A percentile compares a stretch with the other conserved stretches of the same genome.
Conservation (phyloP, 2,797 vertebrate genomes). For the Heliangelus exortis region DNA sequence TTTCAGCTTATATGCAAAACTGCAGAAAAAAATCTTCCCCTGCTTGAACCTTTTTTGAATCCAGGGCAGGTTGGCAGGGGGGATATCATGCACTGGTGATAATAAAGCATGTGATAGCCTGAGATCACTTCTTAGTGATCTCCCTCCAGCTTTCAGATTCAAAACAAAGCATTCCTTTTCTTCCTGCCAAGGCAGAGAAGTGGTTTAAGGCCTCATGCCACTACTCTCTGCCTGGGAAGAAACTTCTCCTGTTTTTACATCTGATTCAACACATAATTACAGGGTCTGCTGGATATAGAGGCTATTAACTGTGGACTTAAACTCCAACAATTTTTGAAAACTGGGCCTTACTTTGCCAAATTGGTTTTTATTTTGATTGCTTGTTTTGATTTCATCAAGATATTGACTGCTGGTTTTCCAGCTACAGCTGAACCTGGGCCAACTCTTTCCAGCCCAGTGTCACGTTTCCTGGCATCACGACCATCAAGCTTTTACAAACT, state of each 20-base stretch:
- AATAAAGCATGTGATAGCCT: neutral
- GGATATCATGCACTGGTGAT: neutral
- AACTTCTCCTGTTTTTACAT: neutral
- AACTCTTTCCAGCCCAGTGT: neutral
- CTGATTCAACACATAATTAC: neutral
- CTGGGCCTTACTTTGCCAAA: neutral
- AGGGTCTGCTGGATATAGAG: too few species aligned
- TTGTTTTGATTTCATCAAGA: neutral
- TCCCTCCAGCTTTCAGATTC: neutral
- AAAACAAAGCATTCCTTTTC: neutral
- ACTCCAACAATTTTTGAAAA: neutral
- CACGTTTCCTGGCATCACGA: neutral
- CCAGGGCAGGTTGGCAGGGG: fast-evolving
- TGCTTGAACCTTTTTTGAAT: neutral
- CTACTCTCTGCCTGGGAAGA: neutral
- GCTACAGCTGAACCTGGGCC: neutral
- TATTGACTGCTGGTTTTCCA: neutral
- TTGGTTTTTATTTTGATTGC: neutral
- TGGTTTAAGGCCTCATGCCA: neutral
- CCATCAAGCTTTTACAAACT: neutral
- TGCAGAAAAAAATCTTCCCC: neutral
- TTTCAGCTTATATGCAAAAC: neutral
- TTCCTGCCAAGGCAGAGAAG: neutral
- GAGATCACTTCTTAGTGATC: neutral
- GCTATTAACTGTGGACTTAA: neutral